A percentile compares a stretch with the other conserved stretches of the same genome.
Conservation (phyloP, 2,888 invertebrate genomes). For the Chironomus tentans region DNA sequence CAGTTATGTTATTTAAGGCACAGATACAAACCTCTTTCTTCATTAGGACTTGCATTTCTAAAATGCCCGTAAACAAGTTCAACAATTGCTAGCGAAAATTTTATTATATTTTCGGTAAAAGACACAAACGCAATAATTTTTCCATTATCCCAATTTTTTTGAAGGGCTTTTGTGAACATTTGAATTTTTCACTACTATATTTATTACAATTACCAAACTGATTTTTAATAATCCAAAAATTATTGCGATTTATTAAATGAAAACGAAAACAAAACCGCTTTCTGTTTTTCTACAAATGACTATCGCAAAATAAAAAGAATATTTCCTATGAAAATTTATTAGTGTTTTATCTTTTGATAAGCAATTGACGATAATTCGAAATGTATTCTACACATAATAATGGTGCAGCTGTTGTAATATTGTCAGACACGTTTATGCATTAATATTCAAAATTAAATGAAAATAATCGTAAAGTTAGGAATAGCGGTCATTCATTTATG, state of each 20-base stretch:
- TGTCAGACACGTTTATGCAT: too few relatives aligned
- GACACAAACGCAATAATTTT: neutral
- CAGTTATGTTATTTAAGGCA: too few relatives aligned
- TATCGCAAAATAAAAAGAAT: neutral
- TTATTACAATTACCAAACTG: neutral
- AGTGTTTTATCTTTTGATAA: too few relatives aligned
- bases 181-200: neutral
- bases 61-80: neutral
- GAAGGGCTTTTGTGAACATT: neutral
- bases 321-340: neutral
- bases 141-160: neutral
- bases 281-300: neutral
- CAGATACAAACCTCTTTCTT: neutral
- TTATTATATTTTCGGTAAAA: neutral
- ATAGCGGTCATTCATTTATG: too few relatives aligned
- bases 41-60: neutral
- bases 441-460: too few relatives aligned
- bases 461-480: too few relatives aligned
- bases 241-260: too few relatives aligned
- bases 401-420: too few relatives aligned
- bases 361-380: too few relatives aligned
- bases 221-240: too few relatives aligned
- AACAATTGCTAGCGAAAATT: neutral
- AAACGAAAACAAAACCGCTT: neutral
- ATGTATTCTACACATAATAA: too few relatives aligned